A percentile compares a stretch with the other conserved stretches of the same genome.
These are phyloP conservation scores for Pipra filicauda DNA, from an alignment of 2,113 vertebrate genomes.

Conservation along the genomic window DNA sequence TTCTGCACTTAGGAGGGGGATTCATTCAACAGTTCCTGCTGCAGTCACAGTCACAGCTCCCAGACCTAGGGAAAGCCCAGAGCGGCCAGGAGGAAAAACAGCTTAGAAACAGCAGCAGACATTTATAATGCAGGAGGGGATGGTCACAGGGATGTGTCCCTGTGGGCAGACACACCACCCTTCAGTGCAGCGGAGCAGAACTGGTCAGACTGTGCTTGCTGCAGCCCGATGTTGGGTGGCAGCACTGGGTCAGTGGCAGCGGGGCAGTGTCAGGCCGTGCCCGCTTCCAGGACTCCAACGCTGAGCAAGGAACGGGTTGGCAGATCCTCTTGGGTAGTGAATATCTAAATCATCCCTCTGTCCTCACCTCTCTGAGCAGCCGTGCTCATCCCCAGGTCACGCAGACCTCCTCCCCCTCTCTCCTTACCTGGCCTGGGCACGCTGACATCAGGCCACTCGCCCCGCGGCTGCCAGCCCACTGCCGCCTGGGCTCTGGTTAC, in stretches of 20 bases:
- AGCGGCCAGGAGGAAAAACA: neutral
- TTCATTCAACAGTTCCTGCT: neutral
- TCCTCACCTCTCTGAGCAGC: neutral
- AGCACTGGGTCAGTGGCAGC: fast-evolving
- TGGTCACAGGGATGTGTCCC: fast-evolving
- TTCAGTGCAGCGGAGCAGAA: fast-evolving
- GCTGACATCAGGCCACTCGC: fast-evolving
- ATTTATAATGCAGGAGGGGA: fast-evolving
- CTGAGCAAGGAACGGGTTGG: neutral
- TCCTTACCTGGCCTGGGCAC: neutral
- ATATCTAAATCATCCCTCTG: fast-evolving
- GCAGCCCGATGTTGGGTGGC: neutral
- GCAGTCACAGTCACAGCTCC: neutral
- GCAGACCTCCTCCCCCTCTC: neutral
- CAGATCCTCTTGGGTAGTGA: neutral
- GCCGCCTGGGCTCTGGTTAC: neutral
- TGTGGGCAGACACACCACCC: fast-evolving
- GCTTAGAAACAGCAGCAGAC: neutral
- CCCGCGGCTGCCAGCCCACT: fast-evolving
- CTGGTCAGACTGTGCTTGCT: neutral
- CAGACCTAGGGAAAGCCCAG: neutral
- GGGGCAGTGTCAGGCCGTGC: neutral
- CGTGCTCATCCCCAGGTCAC: neutral
- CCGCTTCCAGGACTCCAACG: fast-evolving
- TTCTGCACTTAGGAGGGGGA: neutral